Conservation (phyloP, 2,113 vertebrate species). For the Macrotis lagotis region DNA sequence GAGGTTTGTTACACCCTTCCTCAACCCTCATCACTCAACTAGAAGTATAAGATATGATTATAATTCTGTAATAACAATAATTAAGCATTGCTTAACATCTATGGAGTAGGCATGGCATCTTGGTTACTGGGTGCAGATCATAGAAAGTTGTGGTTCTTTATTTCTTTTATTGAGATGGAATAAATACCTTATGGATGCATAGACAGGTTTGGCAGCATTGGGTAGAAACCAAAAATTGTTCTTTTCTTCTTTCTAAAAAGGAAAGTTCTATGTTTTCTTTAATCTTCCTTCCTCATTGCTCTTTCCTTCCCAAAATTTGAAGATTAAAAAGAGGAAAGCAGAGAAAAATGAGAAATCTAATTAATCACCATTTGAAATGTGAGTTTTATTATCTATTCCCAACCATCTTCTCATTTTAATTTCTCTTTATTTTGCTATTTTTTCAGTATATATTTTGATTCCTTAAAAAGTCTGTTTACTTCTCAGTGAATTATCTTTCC, state of each 20-base stretch:
- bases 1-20: not conserved
- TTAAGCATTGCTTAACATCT: not conserved
- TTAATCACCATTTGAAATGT: not conserved
- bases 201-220: not conserved
- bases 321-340: not conserved
- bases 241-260: not conserved
- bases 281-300: not conserved
- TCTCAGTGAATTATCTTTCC: not conserved
- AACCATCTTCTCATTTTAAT: not conserved
- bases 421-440: not conserved
- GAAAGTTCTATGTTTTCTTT: not conserved
- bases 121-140: not conserved
- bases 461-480: not conserved
- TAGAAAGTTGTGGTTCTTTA: not conserved
- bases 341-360: constrained; percentile 10
- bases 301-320: not conserved
- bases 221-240: not conserved
- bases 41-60: not conserved
- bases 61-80: not conserved
- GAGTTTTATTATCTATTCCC: not conserved
- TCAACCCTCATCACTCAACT: not conserved
- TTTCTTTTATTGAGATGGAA: not conserved
- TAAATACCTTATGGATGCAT: not conserved
- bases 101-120: not conserved
- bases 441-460: not conserved